Conservation (phyloP, 2,888 invertebrate species). For the Callinectes sapidus region DNA sequence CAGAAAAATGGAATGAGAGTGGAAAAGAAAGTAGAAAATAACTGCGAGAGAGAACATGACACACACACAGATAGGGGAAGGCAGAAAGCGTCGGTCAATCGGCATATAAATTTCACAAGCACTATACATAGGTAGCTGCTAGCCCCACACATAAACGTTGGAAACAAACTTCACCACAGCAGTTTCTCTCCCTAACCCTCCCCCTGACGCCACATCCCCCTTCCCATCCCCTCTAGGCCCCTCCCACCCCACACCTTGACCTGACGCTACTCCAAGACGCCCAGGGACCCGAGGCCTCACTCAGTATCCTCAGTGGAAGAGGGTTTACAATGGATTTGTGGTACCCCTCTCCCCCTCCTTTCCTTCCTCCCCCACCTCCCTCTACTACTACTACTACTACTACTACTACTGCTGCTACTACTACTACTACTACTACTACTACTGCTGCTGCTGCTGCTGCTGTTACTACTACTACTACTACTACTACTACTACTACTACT, state of each 20-base stretch:
- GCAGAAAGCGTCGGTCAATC: too few species aligned
- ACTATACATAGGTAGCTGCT: too few species aligned
- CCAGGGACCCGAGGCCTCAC: background rate
- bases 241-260: background rate
- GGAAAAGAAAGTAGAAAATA: too few species aligned
- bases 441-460: background rate
- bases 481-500: background rate
- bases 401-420: background rate
- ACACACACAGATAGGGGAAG: too few species aligned
- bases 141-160: background rate
- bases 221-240: background rate
- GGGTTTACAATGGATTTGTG: constrained; percentile 22
- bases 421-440: constrained; percentile 7
- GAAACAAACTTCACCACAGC: background rate
- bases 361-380: background rate
- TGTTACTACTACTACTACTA: background rate
- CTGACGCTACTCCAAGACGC: constrained; percentile 6
- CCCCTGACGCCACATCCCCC: background rate
- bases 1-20: too few species aligned
- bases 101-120: too few species aligned
- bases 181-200: background rate
- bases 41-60: too few species aligned
- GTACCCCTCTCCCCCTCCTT: background rate
- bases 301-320: background rate
- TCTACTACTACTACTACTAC: background rate